phyloP scores from a whole-genome alignment of 2,888 invertebrate species.

The Macrophya alboannulata region DNA sequence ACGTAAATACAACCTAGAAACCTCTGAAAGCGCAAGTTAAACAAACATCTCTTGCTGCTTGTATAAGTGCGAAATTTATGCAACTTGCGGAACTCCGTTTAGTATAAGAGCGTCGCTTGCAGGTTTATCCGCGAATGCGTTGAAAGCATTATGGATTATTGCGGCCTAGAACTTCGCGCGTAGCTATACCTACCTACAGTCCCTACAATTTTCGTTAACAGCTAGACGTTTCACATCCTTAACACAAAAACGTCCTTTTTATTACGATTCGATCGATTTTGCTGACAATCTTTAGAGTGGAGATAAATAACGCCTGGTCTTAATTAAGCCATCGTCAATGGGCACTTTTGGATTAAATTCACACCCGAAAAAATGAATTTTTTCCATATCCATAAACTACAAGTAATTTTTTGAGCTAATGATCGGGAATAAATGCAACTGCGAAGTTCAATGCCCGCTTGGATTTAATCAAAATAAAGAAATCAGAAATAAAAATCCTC shows the following conservation, averaged over 20 bases:
- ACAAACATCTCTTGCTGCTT: slow-evolving; percentile 19
- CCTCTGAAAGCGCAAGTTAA: slow-evolving; percentile 43
- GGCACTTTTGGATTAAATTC: not conserved
- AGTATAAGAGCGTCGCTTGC: slow-evolving; percentile 9
- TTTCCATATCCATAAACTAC: not conserved
- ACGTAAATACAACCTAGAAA: slow-evolving; percentile 1
- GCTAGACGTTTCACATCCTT: not conserved
- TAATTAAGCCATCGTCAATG: not conserved
- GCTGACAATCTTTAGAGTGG: too few relatives aligned
- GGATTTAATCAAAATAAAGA: not conserved
- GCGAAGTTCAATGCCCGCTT: not conserved
- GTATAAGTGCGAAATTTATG: slow-evolving; percentile 40
- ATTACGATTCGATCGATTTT: not conserved
- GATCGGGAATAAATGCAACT: not conserved
- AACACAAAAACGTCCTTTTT: not conserved
- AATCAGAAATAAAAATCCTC: not conserved
- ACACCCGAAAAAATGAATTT: not conserved
- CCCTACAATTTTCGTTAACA: not conserved
- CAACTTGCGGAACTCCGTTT: slow-evolving; percentile 34
- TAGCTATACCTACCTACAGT: not conserved
- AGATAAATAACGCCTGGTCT: too few relatives aligned
- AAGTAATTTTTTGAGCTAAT: not conserved
- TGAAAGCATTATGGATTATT: slow-evolving; percentile 51
- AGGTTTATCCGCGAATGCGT: slow-evolving; percentile 36
- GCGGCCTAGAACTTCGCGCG: slow-evolving; percentile 47